phyloP scores from a whole-genome alignment of 2,888 invertebrate genomes.

The Gortyna flavago region DNA sequence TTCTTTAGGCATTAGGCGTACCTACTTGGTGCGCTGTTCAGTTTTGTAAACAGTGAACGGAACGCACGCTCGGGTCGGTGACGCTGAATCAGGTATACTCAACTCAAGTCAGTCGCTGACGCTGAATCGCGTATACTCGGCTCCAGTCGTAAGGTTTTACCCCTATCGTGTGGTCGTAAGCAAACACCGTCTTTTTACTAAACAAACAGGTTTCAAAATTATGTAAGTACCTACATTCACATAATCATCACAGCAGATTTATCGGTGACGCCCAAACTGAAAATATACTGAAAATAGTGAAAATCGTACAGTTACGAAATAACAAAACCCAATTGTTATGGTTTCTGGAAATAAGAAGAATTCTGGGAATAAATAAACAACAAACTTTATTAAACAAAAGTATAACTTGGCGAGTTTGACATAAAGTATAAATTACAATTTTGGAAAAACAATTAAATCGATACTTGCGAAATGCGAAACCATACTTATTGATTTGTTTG shows the following conservation, averaged over 20 bases:
- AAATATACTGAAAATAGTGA: neutral
- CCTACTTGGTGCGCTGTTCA: too few species aligned
- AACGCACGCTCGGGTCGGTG: too few species aligned
- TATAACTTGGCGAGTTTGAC: slow-evolving; percentile 1
- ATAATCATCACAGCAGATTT: too few species aligned
- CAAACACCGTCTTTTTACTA: neutral
- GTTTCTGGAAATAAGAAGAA: neutral
- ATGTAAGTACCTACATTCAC: neutral
- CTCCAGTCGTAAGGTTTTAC: too few species aligned
- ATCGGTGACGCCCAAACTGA: too few species aligned
- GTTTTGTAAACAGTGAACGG: too few species aligned
- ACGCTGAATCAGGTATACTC: too few species aligned
- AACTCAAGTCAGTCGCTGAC: too few species aligned
- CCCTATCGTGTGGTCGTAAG: neutral
- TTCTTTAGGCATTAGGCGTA: too few species aligned
- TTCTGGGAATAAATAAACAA: neutral
- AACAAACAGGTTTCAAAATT: neutral
- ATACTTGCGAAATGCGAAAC: slow-evolving; percentile 26
- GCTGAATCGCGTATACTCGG: too few species aligned
- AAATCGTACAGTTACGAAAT: slow-evolving; percentile 1
- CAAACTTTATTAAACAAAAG: slow-evolving; percentile 22
- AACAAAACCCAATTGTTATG: neutral
- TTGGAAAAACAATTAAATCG: slow-evolving; percentile 5
- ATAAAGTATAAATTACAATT: neutral
- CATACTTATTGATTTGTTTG: slow-evolving; percentile 15